Base-by-base conservation (phyloP, 2,888 invertebrate genomes). In the Sipha maydis region DNA sequence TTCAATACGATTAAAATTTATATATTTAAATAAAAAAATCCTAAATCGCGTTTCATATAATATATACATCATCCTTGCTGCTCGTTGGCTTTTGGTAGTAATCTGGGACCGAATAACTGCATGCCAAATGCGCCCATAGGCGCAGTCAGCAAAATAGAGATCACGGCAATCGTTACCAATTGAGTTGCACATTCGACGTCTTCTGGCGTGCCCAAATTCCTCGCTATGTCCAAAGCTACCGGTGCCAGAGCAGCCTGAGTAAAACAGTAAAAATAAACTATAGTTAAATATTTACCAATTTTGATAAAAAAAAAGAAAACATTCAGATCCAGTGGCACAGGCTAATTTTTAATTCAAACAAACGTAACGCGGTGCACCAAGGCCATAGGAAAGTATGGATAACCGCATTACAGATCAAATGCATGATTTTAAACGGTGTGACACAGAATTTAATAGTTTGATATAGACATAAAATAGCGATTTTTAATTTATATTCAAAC, bases 231-330 rank as follows among this genome's bases (percentile, higher is more conserved):
- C 56, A 97, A 92, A 0, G 95, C 95, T 3, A 96, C 95, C 0
- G 97, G 96, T 0, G 95, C 97, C 76, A 97, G 92, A 0, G 97
- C 97, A 41, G 97, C 97, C 94, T 96, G 91, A 38, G 92, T 91
- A 91, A 28, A 85, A 75, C 11, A 8, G 31, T 11, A 56, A 61
- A 48, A 21, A 48, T 1, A 48, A 48, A 14, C 14, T 2, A 48
- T 8, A 77, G 28, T 41, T 28, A 54, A 31, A 54, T n/a, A 48
- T 48, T 14, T 14, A 48, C 1, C 14, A 2, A 48, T 48, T 38
- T 48, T 3, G 41, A 1, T 34, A 34, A 34, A 4, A 34, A 34
- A 34, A 34, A 41, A 41, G 8, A 41, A 41, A 5, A 41, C 7
- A 5, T 41, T 41, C 0, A 41, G 8, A 41, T 8, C 41, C 14